These are phyloP conservation scores for Helicolenus hilgendorfi DNA, from an alignment of 2,797 vertebrate genomes.

Conservation along the genomic window DNA sequence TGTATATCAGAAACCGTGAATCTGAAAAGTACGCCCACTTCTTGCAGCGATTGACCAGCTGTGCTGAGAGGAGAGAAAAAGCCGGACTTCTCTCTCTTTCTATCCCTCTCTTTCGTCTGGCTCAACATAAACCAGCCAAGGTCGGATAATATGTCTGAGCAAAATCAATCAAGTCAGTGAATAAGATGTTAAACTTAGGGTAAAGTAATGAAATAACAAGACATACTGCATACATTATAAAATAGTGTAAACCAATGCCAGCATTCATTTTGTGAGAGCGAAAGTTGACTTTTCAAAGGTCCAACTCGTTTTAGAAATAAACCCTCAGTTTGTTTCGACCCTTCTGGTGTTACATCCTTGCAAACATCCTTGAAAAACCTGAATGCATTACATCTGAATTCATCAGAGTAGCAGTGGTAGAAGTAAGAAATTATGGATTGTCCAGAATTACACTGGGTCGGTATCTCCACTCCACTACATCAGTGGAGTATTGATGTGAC, in stretches of 20 bases:
- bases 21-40: neutral
- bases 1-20: neutral
- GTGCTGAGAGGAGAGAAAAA: neutral
- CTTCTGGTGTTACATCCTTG: neutral
- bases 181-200: neutral
- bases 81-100: neutral
- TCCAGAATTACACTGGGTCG: neutral
- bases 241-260: neutral
- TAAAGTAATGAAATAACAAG: neutral
- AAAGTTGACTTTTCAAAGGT: slow-evolving; percentile 4
- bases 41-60: neutral
- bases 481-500: slow-evolving; percentile 28
- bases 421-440: neutral
- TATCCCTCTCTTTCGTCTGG: neutral
- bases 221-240: neutral
- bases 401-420: neutral
- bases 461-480: slow-evolving; percentile 5
- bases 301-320: neutral
- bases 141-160: neutral
- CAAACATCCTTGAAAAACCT: neutral
- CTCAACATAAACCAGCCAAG: neutral
- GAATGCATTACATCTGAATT: slow-evolving; percentile 1
- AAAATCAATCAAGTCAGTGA: neutral
- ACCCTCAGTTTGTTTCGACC: neutral
- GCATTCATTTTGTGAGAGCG: neutral